These are phyloP conservation scores for Chiloscyllium plagiosum DNA, from an alignment of 2,113 vertebrate species.

Conservation along the genomic window DNA sequence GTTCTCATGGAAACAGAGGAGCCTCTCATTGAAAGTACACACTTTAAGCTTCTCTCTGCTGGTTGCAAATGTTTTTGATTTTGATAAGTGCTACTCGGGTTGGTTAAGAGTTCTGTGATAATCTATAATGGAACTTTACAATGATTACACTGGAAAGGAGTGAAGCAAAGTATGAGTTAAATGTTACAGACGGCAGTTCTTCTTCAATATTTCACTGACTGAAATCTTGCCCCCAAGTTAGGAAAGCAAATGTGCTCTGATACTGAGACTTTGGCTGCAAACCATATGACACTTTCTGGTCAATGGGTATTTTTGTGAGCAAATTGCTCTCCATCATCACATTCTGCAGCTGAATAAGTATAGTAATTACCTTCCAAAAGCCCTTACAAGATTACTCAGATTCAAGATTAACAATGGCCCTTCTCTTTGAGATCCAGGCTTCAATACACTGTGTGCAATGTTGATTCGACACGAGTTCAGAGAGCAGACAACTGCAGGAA, in stretches of 20 bases:
- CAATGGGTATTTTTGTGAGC: background rate
- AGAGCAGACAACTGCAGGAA: background rate
- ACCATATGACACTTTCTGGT: background rate
- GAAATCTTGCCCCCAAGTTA: background rate
- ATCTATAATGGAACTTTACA: background rate
- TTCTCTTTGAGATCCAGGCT: background rate
- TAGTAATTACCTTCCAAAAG: background rate
- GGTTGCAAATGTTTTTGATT: background rate
- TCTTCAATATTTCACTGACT: background rate
- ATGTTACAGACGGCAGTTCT: background rate
- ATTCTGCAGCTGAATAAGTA: background rate
- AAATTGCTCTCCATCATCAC: background rate
- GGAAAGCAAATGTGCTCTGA: background rate
- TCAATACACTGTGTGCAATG: background rate
- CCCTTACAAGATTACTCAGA: background rate
- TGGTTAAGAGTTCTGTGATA: conserved; percentile 21
- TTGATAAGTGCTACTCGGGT: background rate
- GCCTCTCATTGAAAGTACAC: background rate
- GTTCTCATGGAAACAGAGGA: conserved; percentile 27
- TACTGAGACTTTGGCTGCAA: background rate
- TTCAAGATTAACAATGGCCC: background rate
- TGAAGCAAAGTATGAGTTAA: background rate
- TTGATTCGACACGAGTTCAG: background rate
- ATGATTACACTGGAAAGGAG: background rate
- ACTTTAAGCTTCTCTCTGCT: background rate